Base-by-base conservation (phyloP, 2,797 vertebrate genomes). In the Oreortyx pictus region DNA sequence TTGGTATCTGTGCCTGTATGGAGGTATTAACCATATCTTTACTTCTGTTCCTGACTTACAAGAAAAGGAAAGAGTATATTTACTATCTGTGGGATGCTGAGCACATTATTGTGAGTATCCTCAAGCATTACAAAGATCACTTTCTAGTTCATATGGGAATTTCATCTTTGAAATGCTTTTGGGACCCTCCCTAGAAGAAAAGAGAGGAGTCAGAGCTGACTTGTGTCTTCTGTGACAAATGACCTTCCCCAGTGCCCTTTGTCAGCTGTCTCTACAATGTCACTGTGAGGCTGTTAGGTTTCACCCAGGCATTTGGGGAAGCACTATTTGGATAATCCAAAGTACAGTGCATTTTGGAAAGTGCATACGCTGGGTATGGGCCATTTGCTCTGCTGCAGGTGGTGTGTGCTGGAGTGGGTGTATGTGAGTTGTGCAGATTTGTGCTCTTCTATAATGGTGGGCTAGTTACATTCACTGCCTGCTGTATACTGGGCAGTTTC, bases 401-500 rank as follows among this genome's bases (percentile, higher is more conserved):
- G 14, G 8, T 2, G 29, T 75, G 22, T 83, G 37, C 4, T 13
- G 0, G 8, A 16, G 2, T 19, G 25, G 16, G 9, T 37, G n/a
- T 25, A 37, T 25, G 14, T 2, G 66, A 50, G 13, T 14, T 70
- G 9, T 47, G 24, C 25, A 19, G 10, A 4, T 9, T 24, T n/a
- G 4, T 56, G 46, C 8, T 50, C 73, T 2, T 12, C n/a, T 54
- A 4, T 13, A n/a, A 2, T 2, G 20, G 5, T 62, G 27, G 20
- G 6, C 24, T 64, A 8, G 12, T 72, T 15, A 8, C 0, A 0
- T 54, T 20, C 43, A 15, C 68, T n/a, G 3, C 1, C 4, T 27
- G 6, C 3, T 6, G 5, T 10, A 0, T 29, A 4, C 44, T 15
- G 4, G 17, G 24, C 29, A 33, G 5, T 19, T 49, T 66, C 18